Evolutionary conservation across 2,797 vertebrate genomes (phyloP).

Genomic region (Enteromius trimaculatus): DNA sequence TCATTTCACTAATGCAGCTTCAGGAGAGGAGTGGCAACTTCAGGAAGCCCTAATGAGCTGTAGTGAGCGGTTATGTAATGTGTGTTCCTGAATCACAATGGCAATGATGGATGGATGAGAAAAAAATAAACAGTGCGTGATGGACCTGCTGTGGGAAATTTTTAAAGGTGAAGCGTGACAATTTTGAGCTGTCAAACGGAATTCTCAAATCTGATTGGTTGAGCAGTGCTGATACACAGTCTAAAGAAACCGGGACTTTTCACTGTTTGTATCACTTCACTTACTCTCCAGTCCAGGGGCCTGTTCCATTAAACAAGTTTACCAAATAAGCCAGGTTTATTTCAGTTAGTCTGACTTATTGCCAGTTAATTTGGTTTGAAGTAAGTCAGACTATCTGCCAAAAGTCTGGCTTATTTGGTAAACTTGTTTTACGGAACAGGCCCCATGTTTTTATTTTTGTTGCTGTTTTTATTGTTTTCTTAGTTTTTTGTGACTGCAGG

Average conservation of each 20-base stretch:
- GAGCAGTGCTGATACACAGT: neutral
- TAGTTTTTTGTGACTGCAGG: neutral
- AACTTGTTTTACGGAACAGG: too few relatives aligned
- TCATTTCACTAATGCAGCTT: slow-evolving; percentile 64
- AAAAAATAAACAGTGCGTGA: slow-evolving; percentile 12
- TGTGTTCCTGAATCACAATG: slow-evolving; percentile 33
- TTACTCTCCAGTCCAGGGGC: neutral
- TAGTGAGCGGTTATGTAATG: slow-evolving; percentile 42
- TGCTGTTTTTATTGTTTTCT: too few relatives aligned
- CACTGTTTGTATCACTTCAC: neutral
- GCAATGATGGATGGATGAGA: slow-evolving; percentile 14
- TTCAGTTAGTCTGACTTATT: too few relatives aligned
- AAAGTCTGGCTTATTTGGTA: too few relatives aligned
- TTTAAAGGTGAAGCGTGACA: neutral
- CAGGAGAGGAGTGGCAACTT: slow-evolving; percentile 44
- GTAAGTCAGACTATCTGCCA: too few relatives aligned
- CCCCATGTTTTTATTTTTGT: too few relatives aligned
- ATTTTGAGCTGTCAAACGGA: rapidly evolving
- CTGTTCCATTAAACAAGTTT: too few relatives aligned
- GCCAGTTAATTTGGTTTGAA: too few relatives aligned
- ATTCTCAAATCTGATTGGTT: neutral
- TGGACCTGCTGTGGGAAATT: neutral
- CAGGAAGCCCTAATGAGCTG: slow-evolving; percentile 47
- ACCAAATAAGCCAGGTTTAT: too few relatives aligned
- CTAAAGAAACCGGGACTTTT: neutral